phyloP scores from a whole-genome alignment of 1,140 invertebrate species.

The Magallana angulata region DNA sequence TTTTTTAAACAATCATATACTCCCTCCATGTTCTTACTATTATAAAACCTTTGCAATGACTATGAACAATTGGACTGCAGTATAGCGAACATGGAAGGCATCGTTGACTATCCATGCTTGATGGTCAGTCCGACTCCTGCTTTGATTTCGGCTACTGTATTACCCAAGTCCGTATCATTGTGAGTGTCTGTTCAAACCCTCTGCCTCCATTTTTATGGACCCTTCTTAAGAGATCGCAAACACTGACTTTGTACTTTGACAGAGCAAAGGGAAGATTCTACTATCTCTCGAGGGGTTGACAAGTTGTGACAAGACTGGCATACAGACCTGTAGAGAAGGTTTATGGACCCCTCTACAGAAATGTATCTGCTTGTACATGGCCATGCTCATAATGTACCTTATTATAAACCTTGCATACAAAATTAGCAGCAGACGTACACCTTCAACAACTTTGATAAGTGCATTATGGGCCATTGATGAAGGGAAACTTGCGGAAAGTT shows the following conservation, averaged over 20 bases:
- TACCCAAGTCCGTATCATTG: background rate
- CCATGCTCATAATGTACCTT: conserved; percentile 29
- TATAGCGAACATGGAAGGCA: no score
- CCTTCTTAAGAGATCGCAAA: conserved; percentile 55
- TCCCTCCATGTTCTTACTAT: conserved; percentile 9
- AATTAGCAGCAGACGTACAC: background rate
- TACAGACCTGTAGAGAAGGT: background rate
- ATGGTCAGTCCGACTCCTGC: background rate
- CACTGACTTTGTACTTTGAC: conserved; percentile 63
- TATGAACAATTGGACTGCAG: background rate
- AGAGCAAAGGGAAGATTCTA: conserved; percentile 47
- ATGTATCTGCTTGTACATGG: conserved; percentile 1
- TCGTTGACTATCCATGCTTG: no score
- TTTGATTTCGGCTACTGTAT: conserved; percentile 5
- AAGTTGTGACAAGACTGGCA: conserved; percentile 47
- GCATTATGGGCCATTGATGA: conserved; percentile 25
- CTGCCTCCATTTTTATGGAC: conserved; percentile 55
- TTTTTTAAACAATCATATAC: background rate
- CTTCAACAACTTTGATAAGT: conserved; percentile 14
- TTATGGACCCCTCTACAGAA: conserved; percentile 16
- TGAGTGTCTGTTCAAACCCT: background rate
- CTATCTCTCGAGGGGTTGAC: conserved; percentile 57
- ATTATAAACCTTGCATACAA: conserved; percentile 28
- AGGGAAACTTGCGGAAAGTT: background rate
- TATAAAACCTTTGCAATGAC: background rate